A percentile compares a stretch with the other conserved stretches of the same genome.
These are phyloP conservation scores for Mercenaria mercenaria DNA, from an alignment of 1,140 invertebrate species.

Conservation along the genomic window DNA sequence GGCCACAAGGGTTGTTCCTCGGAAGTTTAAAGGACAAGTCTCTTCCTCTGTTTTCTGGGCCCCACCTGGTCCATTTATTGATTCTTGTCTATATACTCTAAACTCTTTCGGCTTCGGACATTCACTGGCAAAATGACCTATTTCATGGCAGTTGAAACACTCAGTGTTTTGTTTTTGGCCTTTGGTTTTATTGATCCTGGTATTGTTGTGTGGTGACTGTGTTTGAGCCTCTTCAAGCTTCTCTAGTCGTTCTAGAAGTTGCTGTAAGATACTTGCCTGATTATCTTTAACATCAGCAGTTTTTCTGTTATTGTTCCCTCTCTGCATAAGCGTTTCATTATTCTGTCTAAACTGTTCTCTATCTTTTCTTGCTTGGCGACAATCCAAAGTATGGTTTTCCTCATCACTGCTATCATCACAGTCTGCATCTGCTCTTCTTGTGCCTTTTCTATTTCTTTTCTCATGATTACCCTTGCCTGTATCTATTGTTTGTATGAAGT, in stretches of 20 bases:
- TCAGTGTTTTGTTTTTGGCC: not conserved
- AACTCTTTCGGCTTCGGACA: not conserved
- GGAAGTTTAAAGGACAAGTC: constrained; percentile 23
- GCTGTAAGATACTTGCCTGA: not conserved
- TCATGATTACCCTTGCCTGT: not conserved
- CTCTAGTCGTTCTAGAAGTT: not conserved
- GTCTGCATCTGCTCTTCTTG: not conserved
- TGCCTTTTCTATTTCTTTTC: not conserved
- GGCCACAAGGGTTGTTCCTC: constrained; percentile 52
- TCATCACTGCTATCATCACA: too few species aligned
- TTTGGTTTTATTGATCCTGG: not conserved
- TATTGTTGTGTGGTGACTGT: not conserved
- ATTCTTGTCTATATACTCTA: not conserved
- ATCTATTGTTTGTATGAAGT: not conserved
- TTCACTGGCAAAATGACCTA: constrained; percentile 40
- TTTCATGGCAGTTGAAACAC: constrained; percentile 30
- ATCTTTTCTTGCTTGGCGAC: too few species aligned
- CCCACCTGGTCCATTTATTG: not conserved
- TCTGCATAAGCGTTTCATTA: not conserved
- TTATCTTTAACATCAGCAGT: not conserved
- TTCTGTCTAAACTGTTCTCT: not conserved
- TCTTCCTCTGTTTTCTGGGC: not conserved
- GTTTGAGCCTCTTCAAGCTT: not conserved
- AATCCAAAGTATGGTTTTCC: too few species aligned
- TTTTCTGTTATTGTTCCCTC: not conserved